A percentile compares a stretch with the other conserved stretches of the same genome.
These are phyloP conservation scores for Pangasius macronema DNA, from an alignment of 2,797 vertebrate genomes.

Conservation along the genomic window DNA sequence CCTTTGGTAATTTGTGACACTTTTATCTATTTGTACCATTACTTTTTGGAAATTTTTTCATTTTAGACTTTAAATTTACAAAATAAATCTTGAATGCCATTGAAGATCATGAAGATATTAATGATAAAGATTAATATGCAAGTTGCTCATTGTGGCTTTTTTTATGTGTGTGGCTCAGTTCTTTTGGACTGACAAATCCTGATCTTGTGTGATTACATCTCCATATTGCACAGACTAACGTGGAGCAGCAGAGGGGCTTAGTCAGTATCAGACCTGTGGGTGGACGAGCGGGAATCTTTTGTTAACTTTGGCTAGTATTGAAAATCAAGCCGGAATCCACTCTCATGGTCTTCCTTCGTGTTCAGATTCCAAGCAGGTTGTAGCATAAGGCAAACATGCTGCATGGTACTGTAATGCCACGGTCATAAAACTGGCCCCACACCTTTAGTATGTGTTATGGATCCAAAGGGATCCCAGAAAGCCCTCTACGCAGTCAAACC, in stretches of 20 bases:
- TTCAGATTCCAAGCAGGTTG: constrained; percentile 49
- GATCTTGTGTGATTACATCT: constrained; percentile 44
- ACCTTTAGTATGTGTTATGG: constrained; percentile 49
- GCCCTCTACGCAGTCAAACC: constrained; percentile 39
- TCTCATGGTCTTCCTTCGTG: constrained; percentile 27
- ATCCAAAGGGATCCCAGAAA: constrained; percentile 55
- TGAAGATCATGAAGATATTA: background rate
- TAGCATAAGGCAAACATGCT: constrained; percentile 40
- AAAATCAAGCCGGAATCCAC: constrained; percentile 40
- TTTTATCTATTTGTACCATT: too few species aligned
- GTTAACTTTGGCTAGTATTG: constrained; percentile 65
- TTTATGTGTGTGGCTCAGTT: background rate
- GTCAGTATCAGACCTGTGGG: constrained; percentile 46
- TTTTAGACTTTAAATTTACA: too few species aligned
- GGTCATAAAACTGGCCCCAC: constrained; percentile 52
- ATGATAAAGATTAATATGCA: background rate
- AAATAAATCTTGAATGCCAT: background rate
- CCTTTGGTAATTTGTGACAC: too few species aligned
- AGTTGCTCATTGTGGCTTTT: background rate
- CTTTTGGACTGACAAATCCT: constrained; percentile 31
- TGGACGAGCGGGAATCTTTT: constrained; percentile 53
- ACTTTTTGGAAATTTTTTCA: too few species aligned
- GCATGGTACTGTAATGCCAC: constrained; percentile 44
- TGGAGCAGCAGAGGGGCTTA: constrained; percentile 45
- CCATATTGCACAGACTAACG: constrained; percentile 7